phyloP scores from a whole-genome alignment of 2,113 vertebrate genomes.

The Malurus melanocephalus region DNA sequence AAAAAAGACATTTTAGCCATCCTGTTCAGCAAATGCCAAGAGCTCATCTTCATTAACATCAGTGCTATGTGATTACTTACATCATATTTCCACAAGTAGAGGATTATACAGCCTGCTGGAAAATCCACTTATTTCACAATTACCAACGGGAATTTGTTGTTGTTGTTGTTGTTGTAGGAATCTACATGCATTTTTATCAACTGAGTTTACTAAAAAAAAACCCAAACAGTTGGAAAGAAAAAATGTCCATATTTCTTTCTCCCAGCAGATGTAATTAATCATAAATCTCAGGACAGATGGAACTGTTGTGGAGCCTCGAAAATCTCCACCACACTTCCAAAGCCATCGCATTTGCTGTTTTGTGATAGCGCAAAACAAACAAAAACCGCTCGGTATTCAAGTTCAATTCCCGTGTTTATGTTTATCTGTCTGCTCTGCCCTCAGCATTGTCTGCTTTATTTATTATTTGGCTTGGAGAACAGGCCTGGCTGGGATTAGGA shows the following conservation, averaged over 20 bases:
- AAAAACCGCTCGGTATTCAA: constrained; percentile 5
- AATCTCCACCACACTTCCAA: not conserved
- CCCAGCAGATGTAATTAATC: constrained; percentile 12
- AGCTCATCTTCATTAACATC: constrained; percentile 6
- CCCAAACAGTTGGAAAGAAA: not conserved
- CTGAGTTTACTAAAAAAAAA: not conserved
- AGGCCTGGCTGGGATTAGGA: constrained; percentile 19
- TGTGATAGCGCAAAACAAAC: not conserved
- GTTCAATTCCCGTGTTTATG: constrained; percentile 10
- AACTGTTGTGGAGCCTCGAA: not conserved
- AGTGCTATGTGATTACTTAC: not conserved
- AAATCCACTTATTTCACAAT: constrained; percentile 27
- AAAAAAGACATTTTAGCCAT: not conserved
- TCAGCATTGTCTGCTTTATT: constrained; percentile 36
- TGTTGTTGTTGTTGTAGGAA: not conserved
- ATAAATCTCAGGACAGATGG: constrained; percentile 25
- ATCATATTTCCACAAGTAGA: not conserved
- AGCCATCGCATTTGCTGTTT: not conserved
- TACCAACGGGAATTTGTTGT: not conserved
- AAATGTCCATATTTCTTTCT: not conserved
- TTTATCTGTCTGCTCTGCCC: constrained; percentile 20
- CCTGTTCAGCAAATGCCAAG: constrained; percentile 32
- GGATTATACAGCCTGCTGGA: constrained; percentile 23
- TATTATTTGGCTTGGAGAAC: constrained; percentile 33
- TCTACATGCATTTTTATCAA: not conserved